Evolutionary conservation across 2,113 vertebrate genomes (phyloP).

Genomic region (Montifringilla adamsi): DNA sequence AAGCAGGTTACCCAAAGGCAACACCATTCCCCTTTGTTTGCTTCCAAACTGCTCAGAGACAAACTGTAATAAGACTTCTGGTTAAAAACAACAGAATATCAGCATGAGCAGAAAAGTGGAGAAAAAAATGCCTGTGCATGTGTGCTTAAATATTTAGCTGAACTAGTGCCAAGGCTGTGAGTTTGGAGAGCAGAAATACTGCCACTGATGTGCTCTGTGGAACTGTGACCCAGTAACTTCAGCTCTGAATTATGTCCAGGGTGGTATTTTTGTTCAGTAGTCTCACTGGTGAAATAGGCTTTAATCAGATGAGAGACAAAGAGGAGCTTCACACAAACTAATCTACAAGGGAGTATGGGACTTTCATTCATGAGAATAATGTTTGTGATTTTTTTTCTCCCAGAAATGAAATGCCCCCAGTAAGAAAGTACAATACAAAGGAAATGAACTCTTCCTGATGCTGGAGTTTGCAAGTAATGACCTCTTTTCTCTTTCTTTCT

Average conservation of each 20-base stretch:
- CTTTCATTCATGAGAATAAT: slow-evolving; percentile 19
- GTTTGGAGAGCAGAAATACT: background rate
- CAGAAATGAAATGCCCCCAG: background rate
- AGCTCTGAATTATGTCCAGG: background rate
- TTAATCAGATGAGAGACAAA: background rate
- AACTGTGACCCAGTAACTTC: background rate
- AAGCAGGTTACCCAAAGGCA: slow-evolving; percentile 33
- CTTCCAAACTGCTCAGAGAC: background rate
- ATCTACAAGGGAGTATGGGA: background rate
- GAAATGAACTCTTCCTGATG: background rate
- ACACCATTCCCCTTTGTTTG: background rate
- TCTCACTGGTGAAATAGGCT: background rate
- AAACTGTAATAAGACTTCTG: background rate
- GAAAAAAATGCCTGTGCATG: background rate
- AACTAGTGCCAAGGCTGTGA: background rate
- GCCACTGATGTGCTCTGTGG: background rate
- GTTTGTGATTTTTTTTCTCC: background rate
- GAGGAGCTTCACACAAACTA: background rate
- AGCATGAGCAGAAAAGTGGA: background rate
- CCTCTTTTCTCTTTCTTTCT: background rate
- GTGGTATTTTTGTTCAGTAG: background rate
- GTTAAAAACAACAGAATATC: slow-evolving; percentile 2
- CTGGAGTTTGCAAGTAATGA: background rate
- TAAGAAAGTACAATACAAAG: background rate
- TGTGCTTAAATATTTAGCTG: slow-evolving; percentile 3